Evolutionary conservation across 2,888 invertebrate species (phyloP), one percentile per base, ranked within the genome.

Genomic region (Anagyrus pseudococci): DNA sequence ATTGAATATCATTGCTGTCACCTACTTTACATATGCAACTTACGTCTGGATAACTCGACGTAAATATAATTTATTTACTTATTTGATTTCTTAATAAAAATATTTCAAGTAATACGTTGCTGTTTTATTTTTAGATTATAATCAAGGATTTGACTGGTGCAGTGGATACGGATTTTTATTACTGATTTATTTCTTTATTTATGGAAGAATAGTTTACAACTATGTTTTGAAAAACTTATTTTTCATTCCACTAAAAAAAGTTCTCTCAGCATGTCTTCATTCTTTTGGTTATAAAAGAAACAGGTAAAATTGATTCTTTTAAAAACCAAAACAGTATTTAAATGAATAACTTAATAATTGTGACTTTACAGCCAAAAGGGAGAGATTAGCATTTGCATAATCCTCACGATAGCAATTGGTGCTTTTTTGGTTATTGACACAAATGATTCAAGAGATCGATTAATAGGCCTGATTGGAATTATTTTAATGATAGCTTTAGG

Each of bases 121-220:
- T 26, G 25, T 48, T 44, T 17, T n/a, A 41, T 46, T 70, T 67
- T 59, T 40, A 77, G 76, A 64, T 20, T 54, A 13, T 1, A 22
- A 72, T 13, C 67, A 70, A 26, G 63, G 67, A 3, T 67, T 70
- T 15, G 68, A 73, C 15, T 78, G 77, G 72, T 92, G 92, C 73
- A 77, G 85, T 54, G 92, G 92, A 0, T 89, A 89, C 69, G 92
- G 92, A 41, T 87, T 92, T 76, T 81, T 93, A 0, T 80, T 90
- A 23, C 82, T 92, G 0, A 73, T 92, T 0, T 80, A 88, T 1
- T 77, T 80, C 13, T 82, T 90, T 29, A 76, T 85, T 3, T 89
- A 90, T 68, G 82, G 86, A 68, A 85, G 86, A 56, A 58, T 91
- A 0, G 73, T 88, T 25, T 92, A 92, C 76, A 88, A 85, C 70